Evolutionary conservation across 2,888 invertebrate species (phyloP), one percentile per base, ranked within the genome.

Genomic region (Margaritifera margaritifera): DNA sequence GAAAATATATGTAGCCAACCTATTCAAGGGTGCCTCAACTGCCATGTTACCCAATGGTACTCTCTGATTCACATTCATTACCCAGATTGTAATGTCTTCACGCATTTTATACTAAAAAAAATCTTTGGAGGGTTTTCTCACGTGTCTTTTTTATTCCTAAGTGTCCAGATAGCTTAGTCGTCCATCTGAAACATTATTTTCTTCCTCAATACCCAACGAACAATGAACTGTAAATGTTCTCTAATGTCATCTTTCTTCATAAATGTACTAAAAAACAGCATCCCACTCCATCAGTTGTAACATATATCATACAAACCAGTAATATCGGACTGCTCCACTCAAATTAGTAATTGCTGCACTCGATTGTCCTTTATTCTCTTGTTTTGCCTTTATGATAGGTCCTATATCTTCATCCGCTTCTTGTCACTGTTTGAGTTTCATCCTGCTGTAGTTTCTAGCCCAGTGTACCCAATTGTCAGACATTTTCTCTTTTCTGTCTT

Each of bases 11-110:
- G 61, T 59, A 6, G 68, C 71, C 19, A 74, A 4, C 8, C 61
- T 51, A 56, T 74, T 70, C 62, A 72, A 55, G 20, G 74, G 71
- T 22, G 58, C n/a, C 93, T 94, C 84, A 96, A 98, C 91, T 94
- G 96, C 31, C 94, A 94, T 86, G 97, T 97, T 6, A 18, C 66
- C 66, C 58, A 72, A 27, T 22, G 71, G 69, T 24, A 69, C 72
- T 53, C 25, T 68, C 4, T 63, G 67, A 22, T 50, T 31, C 59
- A 64, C 71, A 74, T 18, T 51, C 27, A 27, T n/a, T 18, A 69
- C 42, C n/a, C 61, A 64, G 8, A 64, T 15, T 2, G n/a, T 25
- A 18, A 67, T 25, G 22, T 71, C 67, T 31, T 57, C 27, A n/a
- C 60, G 65, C 61, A 61, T 54, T 19, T 53, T 22, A 42, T 66